These are phyloP conservation scores for Polylopha cassiicola DNA, from an alignment of 2,888 invertebrate species.

Conservation along the genomic window DNA sequence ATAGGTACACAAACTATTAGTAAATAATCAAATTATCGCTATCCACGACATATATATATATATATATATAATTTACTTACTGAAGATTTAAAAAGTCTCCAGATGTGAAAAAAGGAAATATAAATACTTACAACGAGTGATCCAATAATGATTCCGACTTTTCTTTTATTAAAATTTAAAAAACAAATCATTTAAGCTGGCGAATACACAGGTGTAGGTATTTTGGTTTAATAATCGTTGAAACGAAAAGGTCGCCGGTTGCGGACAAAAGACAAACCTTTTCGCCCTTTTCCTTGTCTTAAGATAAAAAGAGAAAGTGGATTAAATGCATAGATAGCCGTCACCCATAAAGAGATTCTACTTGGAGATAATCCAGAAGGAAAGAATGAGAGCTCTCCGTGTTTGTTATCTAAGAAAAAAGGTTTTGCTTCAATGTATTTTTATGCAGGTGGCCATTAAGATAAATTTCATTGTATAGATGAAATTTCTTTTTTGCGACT, in stretches of 20 bases:
- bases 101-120: too few species aligned
- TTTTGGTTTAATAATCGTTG: conserved; percentile 59
- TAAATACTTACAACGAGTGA: conserved; percentile 34
- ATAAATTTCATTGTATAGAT: conserved; percentile 35
- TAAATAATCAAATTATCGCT: too few species aligned
- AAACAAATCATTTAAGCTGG: conserved; percentile 46
- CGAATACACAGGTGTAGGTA: conserved; percentile 55
- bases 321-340: conserved; percentile 69
- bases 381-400: conserved; percentile 34
- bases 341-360: conserved; percentile 58
- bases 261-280: conserved; percentile 58
- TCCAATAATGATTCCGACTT: conserved; percentile 42
- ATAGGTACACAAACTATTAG: too few species aligned
- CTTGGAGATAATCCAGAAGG: conserved; percentile 45
- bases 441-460: conserved; percentile 43
- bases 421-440: conserved; percentile 37
- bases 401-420: conserved; percentile 36
- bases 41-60: too few species aligned
- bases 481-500: conserved; percentile 25
- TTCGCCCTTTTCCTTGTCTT: conserved; percentile 54
- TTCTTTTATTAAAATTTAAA: conserved; percentile 55
- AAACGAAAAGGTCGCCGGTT: conserved; percentile 52
- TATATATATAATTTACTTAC: too few species aligned
- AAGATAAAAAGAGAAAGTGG: conserved; percentile 67
- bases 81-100: too few species aligned